A percentile compares a stretch with the other conserved stretches of the same genome.
Conservation (phyloP, 30 jellyfish, hydroid and myxozoan genomes). For the Hydra vulgaris region DNA sequence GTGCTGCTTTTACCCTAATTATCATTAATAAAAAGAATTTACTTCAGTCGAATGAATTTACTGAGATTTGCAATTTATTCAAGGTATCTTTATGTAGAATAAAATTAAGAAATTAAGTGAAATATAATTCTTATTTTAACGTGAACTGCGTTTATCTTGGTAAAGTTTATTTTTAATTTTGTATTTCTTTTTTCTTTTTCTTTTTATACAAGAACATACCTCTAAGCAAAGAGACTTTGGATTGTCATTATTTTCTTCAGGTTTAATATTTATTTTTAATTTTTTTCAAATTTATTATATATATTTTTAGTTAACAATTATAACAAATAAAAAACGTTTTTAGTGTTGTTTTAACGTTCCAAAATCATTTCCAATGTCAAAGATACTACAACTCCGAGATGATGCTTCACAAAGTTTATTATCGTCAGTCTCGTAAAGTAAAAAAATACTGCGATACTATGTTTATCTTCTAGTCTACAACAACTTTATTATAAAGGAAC, state of each 20-base stretch:
- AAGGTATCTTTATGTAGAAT: conserved; percentile 43
- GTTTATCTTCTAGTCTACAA: no score
- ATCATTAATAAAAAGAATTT: conserved; percentile 55
- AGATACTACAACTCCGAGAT: conserved; percentile 22
- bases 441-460: no score
- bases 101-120: no score
- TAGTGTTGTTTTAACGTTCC: conserved; percentile 69
- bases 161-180: no score
- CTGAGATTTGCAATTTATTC: conserved; percentile 50
- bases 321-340: background rate
- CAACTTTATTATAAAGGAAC: background rate
- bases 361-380: conserved; percentile 65
- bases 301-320: no score
- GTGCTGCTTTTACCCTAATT: conserved; percentile 76
- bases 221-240: conserved; percentile 6
- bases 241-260: conserved; percentile 31
- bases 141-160: no score
- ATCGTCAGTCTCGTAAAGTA: no score
- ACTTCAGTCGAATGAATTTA: conserved; percentile 47
- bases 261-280: background rate
- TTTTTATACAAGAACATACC: conserved; percentile 8
- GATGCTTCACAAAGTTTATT: background rate
- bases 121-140: no score
- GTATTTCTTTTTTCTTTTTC: background rate
- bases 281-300: background rate